phyloP scores from a whole-genome alignment of 2,797 vertebrate species.

The Semaprochilodus insignis region DNA sequence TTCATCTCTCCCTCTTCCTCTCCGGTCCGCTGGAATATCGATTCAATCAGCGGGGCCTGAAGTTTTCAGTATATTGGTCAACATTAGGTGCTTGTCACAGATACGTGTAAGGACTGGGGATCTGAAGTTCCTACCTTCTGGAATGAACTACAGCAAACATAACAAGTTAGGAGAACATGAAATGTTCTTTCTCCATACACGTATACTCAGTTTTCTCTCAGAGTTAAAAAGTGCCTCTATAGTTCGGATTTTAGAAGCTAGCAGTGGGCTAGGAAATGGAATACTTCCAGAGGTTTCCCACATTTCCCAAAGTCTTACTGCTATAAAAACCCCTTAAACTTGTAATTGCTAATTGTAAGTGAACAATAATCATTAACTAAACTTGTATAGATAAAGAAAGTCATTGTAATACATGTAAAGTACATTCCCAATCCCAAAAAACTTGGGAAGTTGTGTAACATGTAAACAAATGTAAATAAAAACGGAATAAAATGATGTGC shows the following conservation, averaged over 20 bases:
- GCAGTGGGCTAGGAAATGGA: background rate
- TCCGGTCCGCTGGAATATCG: constrained; percentile 13
- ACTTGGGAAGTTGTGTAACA: too few relatives aligned
- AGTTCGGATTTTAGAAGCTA: background rate
- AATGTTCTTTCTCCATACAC: background rate
- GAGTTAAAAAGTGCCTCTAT: background rate
- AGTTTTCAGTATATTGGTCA: constrained; percentile 1
- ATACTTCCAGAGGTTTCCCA: background rate
- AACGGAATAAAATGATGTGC: too few relatives aligned
- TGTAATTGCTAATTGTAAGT: too few relatives aligned
- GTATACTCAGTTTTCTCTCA: background rate
- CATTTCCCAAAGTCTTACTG: background rate
- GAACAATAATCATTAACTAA: too few relatives aligned
- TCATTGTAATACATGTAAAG: too few relatives aligned
- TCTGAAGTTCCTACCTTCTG: background rate
- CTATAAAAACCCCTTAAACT: too few relatives aligned
- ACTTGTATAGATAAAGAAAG: too few relatives aligned
- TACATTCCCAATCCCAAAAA: too few relatives aligned
- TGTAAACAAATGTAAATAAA: too few relatives aligned
- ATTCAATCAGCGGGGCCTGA: constrained; percentile 11
- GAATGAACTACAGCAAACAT: background rate
- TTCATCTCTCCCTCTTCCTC: constrained; percentile 17
- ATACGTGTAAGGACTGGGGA: constrained; percentile 7
- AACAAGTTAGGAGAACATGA: background rate
- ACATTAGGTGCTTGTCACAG: constrained; percentile 15